Evolutionary conservation across 1,140 invertebrate genomes (phyloP).

Genomic region (Drosophila obscura): DNA sequence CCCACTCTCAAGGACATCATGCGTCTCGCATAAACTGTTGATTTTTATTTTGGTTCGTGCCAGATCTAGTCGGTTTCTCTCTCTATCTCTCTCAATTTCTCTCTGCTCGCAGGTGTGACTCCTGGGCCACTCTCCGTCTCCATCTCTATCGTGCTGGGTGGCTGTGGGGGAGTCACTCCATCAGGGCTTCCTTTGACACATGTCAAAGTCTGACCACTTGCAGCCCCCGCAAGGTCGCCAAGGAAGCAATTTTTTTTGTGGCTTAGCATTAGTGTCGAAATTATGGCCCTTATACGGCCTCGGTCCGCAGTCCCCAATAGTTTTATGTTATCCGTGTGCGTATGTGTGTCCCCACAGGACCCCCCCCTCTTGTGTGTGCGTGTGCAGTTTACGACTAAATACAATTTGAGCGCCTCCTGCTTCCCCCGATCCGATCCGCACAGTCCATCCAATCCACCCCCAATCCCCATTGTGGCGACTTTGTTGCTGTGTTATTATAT

Average conservation of each 20-base stretch:
- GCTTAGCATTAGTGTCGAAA: slow-evolving; percentile 70
- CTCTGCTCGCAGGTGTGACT: slow-evolving; percentile 50
- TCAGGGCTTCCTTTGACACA: slow-evolving; percentile 60
- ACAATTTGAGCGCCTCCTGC: slow-evolving; percentile 59
- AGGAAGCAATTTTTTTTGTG: slow-evolving; percentile 39
- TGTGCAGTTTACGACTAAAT: slow-evolving; percentile 71
- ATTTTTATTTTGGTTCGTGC: slow-evolving; percentile 73
- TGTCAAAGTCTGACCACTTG: slow-evolving; percentile 64
- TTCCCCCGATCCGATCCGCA: slow-evolving; percentile 2
- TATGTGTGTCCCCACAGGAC: too few species aligned
- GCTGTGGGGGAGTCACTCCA: slow-evolving; percentile 16
- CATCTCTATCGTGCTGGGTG: too few species aligned
- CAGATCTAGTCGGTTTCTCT: neutral
- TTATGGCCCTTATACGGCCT: slow-evolving; percentile 62
- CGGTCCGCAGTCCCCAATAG: slow-evolving; percentile 50
- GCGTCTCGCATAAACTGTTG: slow-evolving; percentile 77
- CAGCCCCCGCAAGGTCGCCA: slow-evolving; percentile 60
- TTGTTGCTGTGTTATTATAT: slow-evolving; percentile 48
- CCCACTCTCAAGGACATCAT: slow-evolving; percentile 73
- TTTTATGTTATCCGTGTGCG: slow-evolving; percentile 41
- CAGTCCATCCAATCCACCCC: too few species aligned
- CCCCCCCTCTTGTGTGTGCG: slow-evolving; percentile 23
- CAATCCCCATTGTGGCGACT: slow-evolving; percentile 16
- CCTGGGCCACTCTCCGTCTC: neutral
- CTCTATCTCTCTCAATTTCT: too few species aligned